These are phyloP conservation scores for Bombus haemorrhoidalis DNA, from an alignment of 1,140 invertebrate genomes.

Conservation along the genomic window DNA sequence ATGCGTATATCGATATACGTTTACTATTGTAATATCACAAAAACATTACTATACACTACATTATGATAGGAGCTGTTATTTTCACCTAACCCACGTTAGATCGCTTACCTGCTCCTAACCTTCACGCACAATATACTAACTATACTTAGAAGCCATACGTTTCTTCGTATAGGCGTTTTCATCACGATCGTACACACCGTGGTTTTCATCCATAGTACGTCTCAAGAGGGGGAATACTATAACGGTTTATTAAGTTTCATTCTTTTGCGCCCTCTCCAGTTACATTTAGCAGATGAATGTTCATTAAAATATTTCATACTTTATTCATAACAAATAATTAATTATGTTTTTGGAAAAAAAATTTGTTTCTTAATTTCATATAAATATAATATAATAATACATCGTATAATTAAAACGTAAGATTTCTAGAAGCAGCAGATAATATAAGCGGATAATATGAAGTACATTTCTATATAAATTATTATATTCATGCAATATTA, in stretches of 20 bases:
- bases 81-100: conserved; percentile 48
- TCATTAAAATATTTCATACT: no score
- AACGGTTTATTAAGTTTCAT: not conserved
- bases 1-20: conserved; percentile 33
- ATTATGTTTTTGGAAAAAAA: not conserved
- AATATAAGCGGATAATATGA: no score
- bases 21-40: conserved; percentile 39
- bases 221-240: not conserved
- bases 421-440: not conserved
- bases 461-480: not conserved
- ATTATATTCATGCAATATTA: not conserved
- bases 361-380: not conserved
- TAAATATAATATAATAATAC: not conserved
- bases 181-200: no score
- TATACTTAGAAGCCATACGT: conserved; percentile 43
- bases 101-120: conserved; percentile 43
- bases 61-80: conserved; percentile 45
- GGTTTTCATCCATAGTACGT: not conserved
- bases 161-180: conserved; percentile 47
- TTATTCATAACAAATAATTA: not conserved
- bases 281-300: not conserved
- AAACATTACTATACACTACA: conserved; percentile 40
- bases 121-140: conserved; percentile 33
- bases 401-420: not conserved
- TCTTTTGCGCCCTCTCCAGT: not conserved